Conservation (phyloP, 1,140 invertebrate species). For the Stegodyphus dumicola region DNA sequence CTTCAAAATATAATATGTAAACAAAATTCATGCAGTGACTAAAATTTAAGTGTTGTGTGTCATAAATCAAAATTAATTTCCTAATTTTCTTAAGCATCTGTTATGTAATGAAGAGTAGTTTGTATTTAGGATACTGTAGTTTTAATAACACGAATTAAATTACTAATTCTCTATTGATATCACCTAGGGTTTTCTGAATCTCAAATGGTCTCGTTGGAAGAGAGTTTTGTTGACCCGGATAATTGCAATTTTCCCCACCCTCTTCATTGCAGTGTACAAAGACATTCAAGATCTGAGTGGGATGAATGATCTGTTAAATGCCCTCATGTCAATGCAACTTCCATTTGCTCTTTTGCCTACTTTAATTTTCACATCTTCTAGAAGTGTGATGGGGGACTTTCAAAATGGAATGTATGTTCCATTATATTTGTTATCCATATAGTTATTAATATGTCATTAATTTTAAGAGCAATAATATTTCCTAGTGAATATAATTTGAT, state of each 20-base stretch:
- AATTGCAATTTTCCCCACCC: slow-evolving; percentile 91
- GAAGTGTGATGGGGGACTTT: slow-evolving; percentile 86
- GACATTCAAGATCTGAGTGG: slow-evolving; percentile 81
- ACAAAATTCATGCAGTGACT: too few species aligned
- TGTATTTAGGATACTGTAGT: too few species aligned
- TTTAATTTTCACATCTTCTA: slow-evolving; percentile 87
- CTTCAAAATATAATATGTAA: too few species aligned
- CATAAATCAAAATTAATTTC: too few species aligned
- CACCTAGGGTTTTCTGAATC: slow-evolving; percentile 90
- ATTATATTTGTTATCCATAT: neutral
- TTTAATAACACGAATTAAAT: too few species aligned
- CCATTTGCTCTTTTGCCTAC: slow-evolving; percentile 88
- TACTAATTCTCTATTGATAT: too few species aligned
- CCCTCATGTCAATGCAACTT: slow-evolving; percentile 86
- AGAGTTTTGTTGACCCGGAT: slow-evolving; percentile 86
- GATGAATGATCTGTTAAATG: slow-evolving; percentile 91
- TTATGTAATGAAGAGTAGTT: too few species aligned
- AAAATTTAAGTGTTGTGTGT: too few species aligned
- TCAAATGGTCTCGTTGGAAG: slow-evolving; percentile 90
- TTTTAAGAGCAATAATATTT: too few species aligned
- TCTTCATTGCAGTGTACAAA: slow-evolving; percentile 80
- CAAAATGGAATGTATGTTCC: slow-evolving; percentile 77
- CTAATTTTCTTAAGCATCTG: too few species aligned
- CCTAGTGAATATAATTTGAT: too few species aligned
- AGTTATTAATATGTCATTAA: too few species aligned